A percentile compares a stretch with the other conserved stretches of the same genome.
These are phyloP conservation scores for Mustelus asterias DNA, from an alignment of 2,113 vertebrate species.

Conservation along the genomic window DNA sequence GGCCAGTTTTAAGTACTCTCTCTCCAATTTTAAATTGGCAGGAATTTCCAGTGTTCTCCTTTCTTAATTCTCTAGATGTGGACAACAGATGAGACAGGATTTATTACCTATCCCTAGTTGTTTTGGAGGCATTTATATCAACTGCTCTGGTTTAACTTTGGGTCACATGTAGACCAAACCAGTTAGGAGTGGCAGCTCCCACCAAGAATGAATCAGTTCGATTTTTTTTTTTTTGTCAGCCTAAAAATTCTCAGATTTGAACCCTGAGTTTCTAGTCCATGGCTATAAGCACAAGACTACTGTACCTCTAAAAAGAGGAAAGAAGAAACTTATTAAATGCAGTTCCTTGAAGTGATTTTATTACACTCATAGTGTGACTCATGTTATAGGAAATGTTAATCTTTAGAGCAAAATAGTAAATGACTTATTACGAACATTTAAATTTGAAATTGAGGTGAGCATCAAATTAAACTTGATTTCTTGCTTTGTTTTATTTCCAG, in stretches of 20 bases:
- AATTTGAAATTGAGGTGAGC: background rate
- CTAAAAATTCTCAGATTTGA: background rate
- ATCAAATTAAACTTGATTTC: background rate
- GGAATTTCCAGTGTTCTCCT: background rate
- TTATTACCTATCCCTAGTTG: background rate
- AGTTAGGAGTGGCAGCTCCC: background rate
- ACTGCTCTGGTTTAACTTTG: background rate
- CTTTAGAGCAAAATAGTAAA: background rate
- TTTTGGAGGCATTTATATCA: background rate
- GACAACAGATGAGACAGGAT: background rate
- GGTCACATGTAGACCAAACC: background rate
- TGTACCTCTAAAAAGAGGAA: background rate
- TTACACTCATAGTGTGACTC: too few relatives aligned
- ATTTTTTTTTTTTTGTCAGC: background rate
- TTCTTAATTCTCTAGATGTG: background rate
- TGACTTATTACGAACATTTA: background rate
- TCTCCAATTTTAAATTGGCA: background rate
- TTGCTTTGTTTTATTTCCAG: background rate
- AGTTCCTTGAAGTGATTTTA: background rate
- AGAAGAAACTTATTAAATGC: background rate
- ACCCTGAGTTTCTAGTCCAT: background rate
- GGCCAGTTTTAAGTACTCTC: background rate
- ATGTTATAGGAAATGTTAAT: background rate
- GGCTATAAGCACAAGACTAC: background rate
- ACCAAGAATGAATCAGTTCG: background rate